phyloP scores from a whole-genome alignment of 1,140 invertebrate genomes.

The Apis cerana region DNA sequence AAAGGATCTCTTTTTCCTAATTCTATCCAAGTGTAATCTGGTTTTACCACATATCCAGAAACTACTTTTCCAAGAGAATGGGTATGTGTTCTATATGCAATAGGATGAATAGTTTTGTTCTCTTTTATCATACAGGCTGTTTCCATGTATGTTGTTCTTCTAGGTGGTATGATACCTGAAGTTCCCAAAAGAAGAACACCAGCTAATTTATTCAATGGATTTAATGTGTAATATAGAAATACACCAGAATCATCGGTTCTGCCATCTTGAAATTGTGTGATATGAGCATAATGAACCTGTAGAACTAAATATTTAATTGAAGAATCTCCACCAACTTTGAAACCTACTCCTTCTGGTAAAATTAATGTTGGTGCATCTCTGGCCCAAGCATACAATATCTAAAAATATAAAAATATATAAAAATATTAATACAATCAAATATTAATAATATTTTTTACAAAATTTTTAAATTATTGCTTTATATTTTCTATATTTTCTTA shows the following conservation, averaged over 20 bases:
- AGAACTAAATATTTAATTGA: conserved; percentile 90
- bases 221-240: conserved; percentile 88
- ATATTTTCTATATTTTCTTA: not conserved
- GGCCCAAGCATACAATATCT: conserved; percentile 99
- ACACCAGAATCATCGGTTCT: conserved; percentile 91
- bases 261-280: conserved; percentile 88
- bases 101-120: conserved; percentile 93
- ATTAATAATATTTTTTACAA: not conserved
- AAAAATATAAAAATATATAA: conserved; percentile 12
- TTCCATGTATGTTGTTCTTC: conserved; percentile 91
- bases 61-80: conserved; percentile 94
- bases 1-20: conserved; percentile 96
- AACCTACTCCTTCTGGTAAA: conserved; percentile 92
- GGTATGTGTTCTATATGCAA: conserved; percentile 97
- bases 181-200: conserved; percentile 94
- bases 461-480: not conserved
- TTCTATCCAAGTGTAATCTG: conserved; percentile 88
- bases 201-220: conserved; percentile 88
- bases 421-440: conserved; percentile 23
- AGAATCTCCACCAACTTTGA: conserved; percentile 88
- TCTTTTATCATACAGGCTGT: conserved; percentile 91
- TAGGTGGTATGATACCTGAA: conserved; percentile 87
- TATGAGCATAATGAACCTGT: conserved; percentile 95
- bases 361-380: conserved; percentile 93
- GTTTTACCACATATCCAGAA: conserved; percentile 90